phyloP scores from a whole-genome alignment of 2,797 vertebrate species.

The Catostomus latipinnis region DNA sequence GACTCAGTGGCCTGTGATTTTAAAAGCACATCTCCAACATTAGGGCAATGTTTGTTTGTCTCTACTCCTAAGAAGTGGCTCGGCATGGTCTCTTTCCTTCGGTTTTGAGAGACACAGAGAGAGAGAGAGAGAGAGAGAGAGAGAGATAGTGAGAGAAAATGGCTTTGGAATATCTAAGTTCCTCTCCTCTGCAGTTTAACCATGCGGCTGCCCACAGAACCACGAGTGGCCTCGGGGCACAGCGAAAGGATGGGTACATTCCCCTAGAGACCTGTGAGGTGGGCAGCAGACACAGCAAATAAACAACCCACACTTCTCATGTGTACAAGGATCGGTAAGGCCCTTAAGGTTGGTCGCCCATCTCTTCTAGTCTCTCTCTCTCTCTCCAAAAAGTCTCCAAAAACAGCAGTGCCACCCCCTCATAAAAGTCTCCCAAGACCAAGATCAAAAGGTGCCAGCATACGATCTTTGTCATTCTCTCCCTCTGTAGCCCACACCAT shows the following conservation, averaged over 20 bases:
- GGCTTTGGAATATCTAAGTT: slow-evolving; percentile 62
- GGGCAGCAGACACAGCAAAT: slow-evolving; percentile 73
- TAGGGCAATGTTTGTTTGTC: slow-evolving; percentile 72
- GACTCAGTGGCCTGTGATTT: slow-evolving; percentile 76
- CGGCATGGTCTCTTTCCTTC: slow-evolving; percentile 53
- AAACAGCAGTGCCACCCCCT: slow-evolving; percentile 53
- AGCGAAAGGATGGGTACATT: slow-evolving; percentile 62
- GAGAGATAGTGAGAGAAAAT: slow-evolving; percentile 37
- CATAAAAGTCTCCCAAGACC: slow-evolving; percentile 47
- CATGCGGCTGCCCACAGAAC: slow-evolving; percentile 58
- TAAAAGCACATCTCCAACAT: slow-evolving; percentile 76
- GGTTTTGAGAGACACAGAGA: slow-evolving; percentile 57
- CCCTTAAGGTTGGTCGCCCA: slow-evolving; percentile 69
- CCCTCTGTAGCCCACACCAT: slow-evolving; percentile 63
- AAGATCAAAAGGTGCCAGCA: slow-evolving; percentile 73
- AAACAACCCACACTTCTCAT: slow-evolving; percentile 75
- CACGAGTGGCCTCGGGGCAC: slow-evolving; percentile 63
- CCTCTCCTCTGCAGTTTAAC: slow-evolving; percentile 61
- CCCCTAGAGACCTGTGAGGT: slow-evolving; percentile 64
- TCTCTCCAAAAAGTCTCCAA: slow-evolving; percentile 60
- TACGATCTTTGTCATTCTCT: slow-evolving; percentile 71
- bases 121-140: slow-evolving; percentile 41
- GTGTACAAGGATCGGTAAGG: slow-evolving; percentile 61
- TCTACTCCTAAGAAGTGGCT: slow-evolving; percentile 61
- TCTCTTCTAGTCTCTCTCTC: slow-evolving; percentile 42